Evolutionary conservation across 2,888 invertebrate genomes (phyloP), one percentile per base, ranked within the genome.

Genomic region (Meiosimyza platycephala): DNA sequence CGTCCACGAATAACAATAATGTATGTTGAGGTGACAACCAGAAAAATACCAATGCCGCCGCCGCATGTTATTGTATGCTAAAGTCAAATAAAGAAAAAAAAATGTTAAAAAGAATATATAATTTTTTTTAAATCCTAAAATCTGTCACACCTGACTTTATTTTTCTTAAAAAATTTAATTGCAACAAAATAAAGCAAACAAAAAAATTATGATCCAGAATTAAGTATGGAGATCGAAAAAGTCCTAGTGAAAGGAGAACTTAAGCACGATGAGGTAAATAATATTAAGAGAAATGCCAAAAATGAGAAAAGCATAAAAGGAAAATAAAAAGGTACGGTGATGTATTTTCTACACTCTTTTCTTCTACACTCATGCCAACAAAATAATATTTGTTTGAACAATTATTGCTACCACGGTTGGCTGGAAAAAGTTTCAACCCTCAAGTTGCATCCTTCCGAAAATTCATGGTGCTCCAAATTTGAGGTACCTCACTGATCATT

Each of bases 41-140:
- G 91, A 88, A 95, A 98, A 83, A 98, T 94, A 76, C 96, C 96
- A 71, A 98, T 98, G 76, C 98, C 98, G 74, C 96, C 96, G 71
- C 98, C 98, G 88, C 99, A 99, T 81, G 95, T 93, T 79, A 94
- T 91, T 70, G 97, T 94, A 89, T 98, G 98, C 92, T 96, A 88
- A 51, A 84, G 78, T 72, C 78, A 52, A 74, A 75, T 69, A 64
- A 74, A 48, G 75, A 65, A 16, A 73, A 50, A 71, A 71, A 71
- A 63, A 65, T 40, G 40, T 40, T 40, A 59, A 40, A 52, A 47
- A 40, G 67, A 1, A 18, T 12, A 2, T 9, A 6, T 15, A 47
- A 6, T 57, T 75, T 15, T 18, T 28, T 28, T 28, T 28, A 3
- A 28, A 28, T 0, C 3, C 28, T 28, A 28, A 2, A 28, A 28